Conservation (phyloP, 2,797 vertebrate species). For the Anniella stebbinsi region DNA sequence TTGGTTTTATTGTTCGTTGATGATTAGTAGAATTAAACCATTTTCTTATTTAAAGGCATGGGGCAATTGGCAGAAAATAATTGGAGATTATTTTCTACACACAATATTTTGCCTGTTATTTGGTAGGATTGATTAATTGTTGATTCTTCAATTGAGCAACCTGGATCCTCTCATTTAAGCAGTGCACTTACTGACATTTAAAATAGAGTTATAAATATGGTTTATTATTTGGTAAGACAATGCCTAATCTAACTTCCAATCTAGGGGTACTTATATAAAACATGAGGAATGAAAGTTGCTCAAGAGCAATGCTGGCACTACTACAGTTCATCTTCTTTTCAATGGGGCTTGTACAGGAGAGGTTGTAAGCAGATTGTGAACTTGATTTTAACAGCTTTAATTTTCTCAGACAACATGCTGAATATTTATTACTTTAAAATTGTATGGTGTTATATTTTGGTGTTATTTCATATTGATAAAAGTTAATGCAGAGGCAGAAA, state of each 20-base stretch:
- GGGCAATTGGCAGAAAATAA: background rate
- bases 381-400: background rate
- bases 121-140: background rate
- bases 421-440: background rate
- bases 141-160: background rate
- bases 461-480: background rate
- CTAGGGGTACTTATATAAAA: background rate
- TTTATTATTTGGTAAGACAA: background rate
- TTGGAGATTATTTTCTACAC: background rate
- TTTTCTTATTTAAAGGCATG: slow-evolving; percentile 4
- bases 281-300: background rate
- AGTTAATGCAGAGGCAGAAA: background rate
- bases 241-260: background rate
- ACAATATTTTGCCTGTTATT: background rate
- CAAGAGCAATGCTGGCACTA: background rate
- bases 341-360: background rate
- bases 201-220: background rate
- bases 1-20: background rate
- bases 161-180: background rate
- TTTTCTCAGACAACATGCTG: background rate
- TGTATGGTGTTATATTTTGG: background rate
- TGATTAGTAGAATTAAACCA: background rate
- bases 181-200: background rate
- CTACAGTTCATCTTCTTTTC: background rate
- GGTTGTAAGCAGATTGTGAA: background rate